These are phyloP conservation scores for Ochlodes sylvanus DNA, from an alignment of 2,888 invertebrate genomes.

Conservation along the genomic window DNA sequence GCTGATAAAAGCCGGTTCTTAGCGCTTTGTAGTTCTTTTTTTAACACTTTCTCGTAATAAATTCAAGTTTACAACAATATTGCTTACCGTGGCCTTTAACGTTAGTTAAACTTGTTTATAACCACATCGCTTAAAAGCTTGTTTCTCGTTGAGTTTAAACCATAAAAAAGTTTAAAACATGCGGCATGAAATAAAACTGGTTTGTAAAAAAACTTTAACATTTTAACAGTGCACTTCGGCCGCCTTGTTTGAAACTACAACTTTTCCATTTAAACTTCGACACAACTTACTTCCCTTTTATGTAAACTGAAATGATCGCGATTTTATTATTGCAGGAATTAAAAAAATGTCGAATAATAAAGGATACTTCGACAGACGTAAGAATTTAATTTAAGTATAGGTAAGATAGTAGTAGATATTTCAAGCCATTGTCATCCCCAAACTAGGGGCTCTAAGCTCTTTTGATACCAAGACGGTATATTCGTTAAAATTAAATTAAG, in stretches of 20 bases:
- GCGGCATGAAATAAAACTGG: conserved; percentile 44
- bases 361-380: too few species aligned
- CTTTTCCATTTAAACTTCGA: conserved; percentile 72
- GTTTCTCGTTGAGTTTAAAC: conserved; percentile 22
- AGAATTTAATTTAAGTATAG: too few species aligned
- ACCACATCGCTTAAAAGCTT: conserved; percentile 31
- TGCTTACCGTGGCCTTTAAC: background rate
- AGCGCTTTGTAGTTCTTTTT: too few species aligned
- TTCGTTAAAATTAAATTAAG: too few species aligned
- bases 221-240: conserved; percentile 63
- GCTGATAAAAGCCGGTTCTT: too few species aligned
- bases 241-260: conserved; percentile 66
- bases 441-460: too few species aligned
- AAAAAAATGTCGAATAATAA: too few species aligned
- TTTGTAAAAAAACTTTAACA: conserved; percentile 56
- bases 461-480: too few species aligned
- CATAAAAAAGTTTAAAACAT: conserved; percentile 30
- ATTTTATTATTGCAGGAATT: background rate
- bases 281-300: conserved; percentile 42
- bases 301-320: conserved; percentile 24
- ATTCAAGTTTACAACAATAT: background rate
- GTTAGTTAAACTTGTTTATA: conserved; percentile 11
- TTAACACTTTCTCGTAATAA: too few species aligned
- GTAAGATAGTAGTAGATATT: too few species aligned
- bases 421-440: too few species aligned